Evolutionary conservation across 2,113 vertebrate species (phyloP), one percentile per base, ranked within the genome.

Genomic region (Hippocampus guttulatus): DNA sequence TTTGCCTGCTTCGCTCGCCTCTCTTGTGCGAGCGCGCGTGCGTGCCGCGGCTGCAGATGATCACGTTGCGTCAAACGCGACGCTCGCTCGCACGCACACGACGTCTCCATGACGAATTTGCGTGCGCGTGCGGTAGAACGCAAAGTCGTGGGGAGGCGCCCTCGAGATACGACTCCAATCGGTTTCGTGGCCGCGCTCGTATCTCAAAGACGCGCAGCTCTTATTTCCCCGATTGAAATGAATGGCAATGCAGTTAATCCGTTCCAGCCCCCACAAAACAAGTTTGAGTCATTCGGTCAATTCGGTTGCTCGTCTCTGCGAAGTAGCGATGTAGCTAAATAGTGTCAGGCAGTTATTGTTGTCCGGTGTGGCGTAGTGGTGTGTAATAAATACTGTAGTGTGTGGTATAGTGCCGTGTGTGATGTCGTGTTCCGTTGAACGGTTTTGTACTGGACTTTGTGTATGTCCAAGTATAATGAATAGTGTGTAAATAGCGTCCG

Each of bases 31-130:
- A 41, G 43, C 18, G 58, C 54, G 57, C 45, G 67, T 58, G 41
- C 55, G 70, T 38, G 64, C 52, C 25, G 64, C 7, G 66, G 38
- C 57, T 73, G 73, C 68, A 45, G 75, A 72, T 73, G 75, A 72
- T 75, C 72, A 67, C 57, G 64, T 73, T 73, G 75, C 75, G 68
- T 75, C 41, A 65, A 80, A 77, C 58, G 27, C 27, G 30, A 20
- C 27, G 58, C 58, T 18, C 58, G 58, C 52, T 3, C 43, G 33
- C 33, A 38, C 49, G 49, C 70, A 33, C 74, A 21, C 61, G 61
- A 64, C 63, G 63, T 33, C 58, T 33, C 18, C 58, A 20, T 16
- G 15, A 61, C 58, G 58, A 30, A 3, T 60, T 30, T 7, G 27
- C 58, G 6, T 60, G 27, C 8, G 58, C 2, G 14, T 5, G 58